Percentiles rank a stretch among this genome's conserved stretches.
These are phyloP conservation scores for Acanthisitta chloris DNA, from an alignment of 2,113 vertebrate genomes.

Conservation along the genomic window DNA sequence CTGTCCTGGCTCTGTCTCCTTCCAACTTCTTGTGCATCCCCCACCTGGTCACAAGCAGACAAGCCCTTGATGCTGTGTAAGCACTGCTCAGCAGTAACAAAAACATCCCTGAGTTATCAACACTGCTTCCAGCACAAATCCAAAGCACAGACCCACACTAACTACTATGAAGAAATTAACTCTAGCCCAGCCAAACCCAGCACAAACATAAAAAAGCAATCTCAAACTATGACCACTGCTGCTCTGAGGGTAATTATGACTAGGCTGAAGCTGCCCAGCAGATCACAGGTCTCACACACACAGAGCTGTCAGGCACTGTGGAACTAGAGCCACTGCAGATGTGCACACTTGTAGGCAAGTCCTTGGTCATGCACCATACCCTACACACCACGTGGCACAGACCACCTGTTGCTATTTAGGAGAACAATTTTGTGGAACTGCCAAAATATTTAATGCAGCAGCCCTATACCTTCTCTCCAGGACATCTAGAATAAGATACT, in stretches of 20 bases:
- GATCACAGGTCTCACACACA: background rate
- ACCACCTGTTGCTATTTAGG: background rate
- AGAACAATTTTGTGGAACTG: background rate
- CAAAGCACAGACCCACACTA: background rate
- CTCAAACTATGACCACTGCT: background rate
- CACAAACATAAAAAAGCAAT: background rate
- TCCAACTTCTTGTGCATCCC: background rate
- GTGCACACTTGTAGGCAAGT: background rate
- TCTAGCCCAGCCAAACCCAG: too few species aligned
- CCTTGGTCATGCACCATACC: background rate
- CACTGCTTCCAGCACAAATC: background rate
- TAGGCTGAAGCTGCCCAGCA: background rate
- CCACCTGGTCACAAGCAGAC: background rate
- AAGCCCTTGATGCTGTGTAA: background rate
- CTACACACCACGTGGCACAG: background rate
- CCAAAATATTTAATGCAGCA: background rate
- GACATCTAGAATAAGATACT: background rate
- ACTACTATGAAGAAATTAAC: too few species aligned
- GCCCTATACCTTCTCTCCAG: background rate
- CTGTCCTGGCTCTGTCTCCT: background rate
- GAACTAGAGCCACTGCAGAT: too few species aligned
- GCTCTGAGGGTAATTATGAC: background rate
- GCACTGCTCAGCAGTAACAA: too few species aligned
- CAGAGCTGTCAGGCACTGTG: too few species aligned
- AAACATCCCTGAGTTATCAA: background rate